phyloP scores from a whole-genome alignment of 2,113 vertebrate species.

The Procavia capensis region DNA sequence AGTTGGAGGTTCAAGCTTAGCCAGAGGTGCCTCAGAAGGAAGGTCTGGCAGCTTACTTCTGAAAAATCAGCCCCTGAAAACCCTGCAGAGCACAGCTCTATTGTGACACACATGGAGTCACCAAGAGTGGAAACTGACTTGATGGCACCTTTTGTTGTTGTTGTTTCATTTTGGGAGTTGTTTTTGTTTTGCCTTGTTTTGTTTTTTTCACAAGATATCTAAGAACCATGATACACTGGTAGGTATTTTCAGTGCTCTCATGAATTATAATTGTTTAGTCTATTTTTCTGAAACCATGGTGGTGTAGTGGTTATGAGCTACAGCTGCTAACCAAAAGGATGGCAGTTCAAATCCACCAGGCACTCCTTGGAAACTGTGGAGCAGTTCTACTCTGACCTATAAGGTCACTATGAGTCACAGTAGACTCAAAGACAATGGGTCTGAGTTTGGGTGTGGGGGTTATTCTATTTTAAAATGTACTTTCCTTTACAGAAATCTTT shows the following conservation, averaged over 20 bases:
- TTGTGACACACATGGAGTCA: not conserved
- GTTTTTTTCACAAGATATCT: not conserved
- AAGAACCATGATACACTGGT: not conserved
- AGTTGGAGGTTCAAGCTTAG: not conserved
- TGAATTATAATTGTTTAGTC: not conserved
- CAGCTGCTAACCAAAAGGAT: too few relatives aligned
- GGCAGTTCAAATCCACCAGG: too few relatives aligned
- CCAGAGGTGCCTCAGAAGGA: not conserved
- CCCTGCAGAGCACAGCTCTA: not conserved
- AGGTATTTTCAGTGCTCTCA: not conserved
- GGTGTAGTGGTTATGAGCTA: too few relatives aligned
- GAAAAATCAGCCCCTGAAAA: not conserved
- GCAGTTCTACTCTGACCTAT: too few relatives aligned
- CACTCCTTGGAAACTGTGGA: too few relatives aligned
- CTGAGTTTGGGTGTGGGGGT: too few relatives aligned
- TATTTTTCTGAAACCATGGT: too few relatives aligned
- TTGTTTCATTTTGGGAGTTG: too few relatives aligned
- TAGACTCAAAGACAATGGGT: too few relatives aligned
- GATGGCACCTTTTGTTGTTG: not conserved
- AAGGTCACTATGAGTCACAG: too few relatives aligned
- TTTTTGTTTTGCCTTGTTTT: too few relatives aligned
- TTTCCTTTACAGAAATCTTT: slow-evolving; percentile 22
- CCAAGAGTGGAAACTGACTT: not conserved
- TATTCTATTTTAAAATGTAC: not conserved
- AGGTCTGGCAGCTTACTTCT: not conserved